Conservation (phyloP, 2,113 vertebrate species). For the Rhipidura dahli region DNA sequence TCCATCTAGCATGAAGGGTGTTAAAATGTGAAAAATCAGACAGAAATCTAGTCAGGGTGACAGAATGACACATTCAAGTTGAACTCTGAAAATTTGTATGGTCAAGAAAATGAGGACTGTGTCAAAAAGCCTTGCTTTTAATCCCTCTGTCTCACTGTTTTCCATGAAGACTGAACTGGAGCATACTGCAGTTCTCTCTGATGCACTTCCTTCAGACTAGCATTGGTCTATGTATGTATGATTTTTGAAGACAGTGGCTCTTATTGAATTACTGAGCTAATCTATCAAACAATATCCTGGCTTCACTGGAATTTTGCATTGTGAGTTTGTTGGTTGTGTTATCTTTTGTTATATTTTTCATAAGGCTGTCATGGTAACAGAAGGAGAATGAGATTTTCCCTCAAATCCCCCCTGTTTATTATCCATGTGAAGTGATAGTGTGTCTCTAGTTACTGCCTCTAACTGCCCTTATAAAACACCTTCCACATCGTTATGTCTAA, state of each 20-base stretch:
- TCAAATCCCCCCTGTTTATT: background rate
- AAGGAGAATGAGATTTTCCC: background rate
- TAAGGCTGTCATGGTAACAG: constrained; percentile 26
- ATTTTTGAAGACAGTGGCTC: background rate
- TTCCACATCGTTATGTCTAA: background rate
- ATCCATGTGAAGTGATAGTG: background rate
- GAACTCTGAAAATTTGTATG: background rate
- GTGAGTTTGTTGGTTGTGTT: background rate
- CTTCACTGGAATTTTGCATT: background rate
- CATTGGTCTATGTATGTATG: background rate
- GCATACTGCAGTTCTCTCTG: rapidly evolving
- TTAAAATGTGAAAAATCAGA: background rate
- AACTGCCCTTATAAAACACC: background rate
- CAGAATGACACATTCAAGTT: background rate
- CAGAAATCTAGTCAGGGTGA: background rate
- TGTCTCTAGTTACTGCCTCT: background rate
- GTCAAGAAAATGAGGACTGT: background rate
- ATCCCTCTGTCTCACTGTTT: background rate
- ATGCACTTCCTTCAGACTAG: background rate
- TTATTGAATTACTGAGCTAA: background rate
- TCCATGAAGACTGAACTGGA: background rate
- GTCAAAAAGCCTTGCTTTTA: background rate
- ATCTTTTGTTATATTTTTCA: background rate
- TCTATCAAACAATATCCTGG: background rate
- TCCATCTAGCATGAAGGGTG: background rate